These are phyloP conservation scores for Mus caroli DNA, from an alignment of 2,797 vertebrate genomes.

Conservation along the genomic window DNA sequence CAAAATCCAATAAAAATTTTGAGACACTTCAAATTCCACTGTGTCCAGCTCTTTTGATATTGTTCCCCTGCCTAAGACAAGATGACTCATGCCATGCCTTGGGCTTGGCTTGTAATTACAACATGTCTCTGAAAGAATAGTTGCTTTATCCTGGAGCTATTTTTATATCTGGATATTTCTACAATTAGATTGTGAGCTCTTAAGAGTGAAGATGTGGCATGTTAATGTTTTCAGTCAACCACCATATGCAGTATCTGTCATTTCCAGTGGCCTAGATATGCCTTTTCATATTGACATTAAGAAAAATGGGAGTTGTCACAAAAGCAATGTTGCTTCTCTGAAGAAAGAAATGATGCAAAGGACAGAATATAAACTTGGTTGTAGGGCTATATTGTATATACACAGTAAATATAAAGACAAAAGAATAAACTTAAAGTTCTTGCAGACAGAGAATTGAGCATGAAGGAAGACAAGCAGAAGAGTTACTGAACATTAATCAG, in stretches of 20 bases:
- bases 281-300: constrained; percentile 14
- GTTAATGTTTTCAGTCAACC: constrained; percentile 41
- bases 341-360: background rate
- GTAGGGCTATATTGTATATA: background rate
- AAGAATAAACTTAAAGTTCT: background rate
- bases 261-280: background rate
- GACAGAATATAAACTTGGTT: background rate
- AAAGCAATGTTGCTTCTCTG: background rate
- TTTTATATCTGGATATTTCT: constrained; percentile 48
- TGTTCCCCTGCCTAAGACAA: background rate
- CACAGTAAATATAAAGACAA: background rate
- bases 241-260: background rate
- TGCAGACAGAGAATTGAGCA: background rate
- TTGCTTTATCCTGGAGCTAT: constrained; percentile 34
- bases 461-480: background rate
- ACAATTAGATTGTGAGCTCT: constrained; percentile 54
- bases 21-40: constrained; percentile 15
- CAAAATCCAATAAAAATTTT: constrained; percentile 19
- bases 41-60: background rate
- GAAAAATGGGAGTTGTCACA: constrained; percentile 27
- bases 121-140: constrained; percentile 24
- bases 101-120: constrained; percentile 14
- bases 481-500: background rate
- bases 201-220: constrained; percentile 11
- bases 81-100: background rate